Evolutionary conservation across 2,888 invertebrate species (phyloP).

Genomic region (Latheticus oryzae): DNA sequence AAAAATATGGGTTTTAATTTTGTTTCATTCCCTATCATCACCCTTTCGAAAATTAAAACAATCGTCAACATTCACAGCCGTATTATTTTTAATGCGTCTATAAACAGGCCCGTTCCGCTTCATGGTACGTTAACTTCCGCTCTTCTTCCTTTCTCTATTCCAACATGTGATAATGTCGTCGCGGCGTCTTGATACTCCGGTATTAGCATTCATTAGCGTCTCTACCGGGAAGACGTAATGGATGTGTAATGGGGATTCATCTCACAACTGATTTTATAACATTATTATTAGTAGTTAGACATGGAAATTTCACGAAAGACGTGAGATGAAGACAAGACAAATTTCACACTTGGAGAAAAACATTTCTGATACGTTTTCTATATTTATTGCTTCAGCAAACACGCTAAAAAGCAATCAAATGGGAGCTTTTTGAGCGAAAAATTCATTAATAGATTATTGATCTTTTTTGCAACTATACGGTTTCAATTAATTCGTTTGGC

Average conservation of each 20-base stretch:
- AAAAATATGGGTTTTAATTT: too few relatives aligned
- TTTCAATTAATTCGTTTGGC: too few relatives aligned
- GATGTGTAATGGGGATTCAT: slow-evolving; percentile 41
- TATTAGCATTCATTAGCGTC: slow-evolving; percentile 57
- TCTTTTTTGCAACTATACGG: too few relatives aligned
- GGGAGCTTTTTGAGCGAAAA: too few relatives aligned
- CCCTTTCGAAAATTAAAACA: slow-evolving; percentile 32
- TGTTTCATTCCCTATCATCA: slow-evolving; percentile 2
- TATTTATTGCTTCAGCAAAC: too few relatives aligned
- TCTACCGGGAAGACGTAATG: slow-evolving; percentile 55
- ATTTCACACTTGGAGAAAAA: too few relatives aligned
- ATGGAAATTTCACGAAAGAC: slow-evolving; percentile 35
- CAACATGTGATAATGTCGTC: slow-evolving; percentile 52
- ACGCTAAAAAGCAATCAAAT: too few relatives aligned
- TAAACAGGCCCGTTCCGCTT: slow-evolving; percentile 32
- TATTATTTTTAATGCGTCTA: slow-evolving; percentile 37
- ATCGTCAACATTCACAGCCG: slow-evolving; percentile 36
- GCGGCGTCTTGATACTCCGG: slow-evolving; percentile 53
- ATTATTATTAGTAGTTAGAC: slow-evolving; percentile 43
- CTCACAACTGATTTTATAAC: slow-evolving; percentile 41
- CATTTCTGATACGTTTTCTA: too few relatives aligned
- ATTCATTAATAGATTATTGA: too few relatives aligned
- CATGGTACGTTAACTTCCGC: slow-evolving; percentile 24
- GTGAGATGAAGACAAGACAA: slow-evolving; percentile 1
- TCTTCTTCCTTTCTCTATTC: slow-evolving; percentile 20